Conservation (phyloP, 2,113 vertebrate genomes). For the Gorsachius goisagi region DNA sequence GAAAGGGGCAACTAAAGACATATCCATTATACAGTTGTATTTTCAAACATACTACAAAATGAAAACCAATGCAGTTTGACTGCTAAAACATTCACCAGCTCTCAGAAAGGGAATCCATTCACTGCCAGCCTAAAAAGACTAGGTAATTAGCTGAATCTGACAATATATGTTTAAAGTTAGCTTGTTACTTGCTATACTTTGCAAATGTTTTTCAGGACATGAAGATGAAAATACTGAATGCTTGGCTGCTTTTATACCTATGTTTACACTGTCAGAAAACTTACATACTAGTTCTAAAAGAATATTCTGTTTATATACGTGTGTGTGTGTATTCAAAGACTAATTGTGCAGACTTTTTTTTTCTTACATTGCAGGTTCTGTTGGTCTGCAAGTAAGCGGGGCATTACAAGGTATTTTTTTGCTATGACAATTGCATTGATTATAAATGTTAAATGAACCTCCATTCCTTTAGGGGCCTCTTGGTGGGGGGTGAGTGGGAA, state of each 20-base stretch:
- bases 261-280: conserved; percentile 1
- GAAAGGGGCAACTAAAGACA: background rate
- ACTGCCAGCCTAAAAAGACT: background rate
- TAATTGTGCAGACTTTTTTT: conserved; percentile 34
- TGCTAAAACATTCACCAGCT: background rate
- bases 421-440: background rate
- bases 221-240: conserved; percentile 21
- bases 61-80: background rate
- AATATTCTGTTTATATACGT: background rate
- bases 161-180: background rate
- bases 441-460: background rate
- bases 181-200: background rate
- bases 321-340: background rate
- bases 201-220: background rate
- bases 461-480: background rate
- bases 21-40: background rate
- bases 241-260: conserved; percentile 15
- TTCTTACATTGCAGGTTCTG: conserved; percentile 20
- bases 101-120: fast-evolving
- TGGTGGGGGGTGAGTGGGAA: fast-evolving
- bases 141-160: background rate
- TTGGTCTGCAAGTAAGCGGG: background rate
- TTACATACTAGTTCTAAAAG: conserved; percentile 6
- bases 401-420: conserved; percentile 14
- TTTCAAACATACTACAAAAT: background rate